phyloP scores from a whole-genome alignment of 2,113 vertebrate species.

The Isurus oxyrinchus region DNA sequence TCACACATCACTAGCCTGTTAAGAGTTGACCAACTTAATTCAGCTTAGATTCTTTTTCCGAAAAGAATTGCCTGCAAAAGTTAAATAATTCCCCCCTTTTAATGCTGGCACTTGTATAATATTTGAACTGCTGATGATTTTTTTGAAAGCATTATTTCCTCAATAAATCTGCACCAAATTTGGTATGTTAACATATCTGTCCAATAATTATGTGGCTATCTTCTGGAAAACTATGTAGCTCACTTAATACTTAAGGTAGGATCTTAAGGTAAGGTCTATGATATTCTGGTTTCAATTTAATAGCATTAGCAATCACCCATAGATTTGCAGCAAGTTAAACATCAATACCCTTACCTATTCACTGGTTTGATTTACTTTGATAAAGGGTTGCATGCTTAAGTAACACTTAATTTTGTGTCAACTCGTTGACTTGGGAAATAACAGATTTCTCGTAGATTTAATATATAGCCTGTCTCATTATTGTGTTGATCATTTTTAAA shows the following conservation, averaged over 20 bases:
- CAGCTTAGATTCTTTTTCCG: not conserved
- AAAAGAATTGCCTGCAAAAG: not conserved
- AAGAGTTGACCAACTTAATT: not conserved
- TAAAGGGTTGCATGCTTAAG: not conserved
- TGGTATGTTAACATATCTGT: not conserved
- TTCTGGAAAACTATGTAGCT: not conserved
- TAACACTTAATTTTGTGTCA: constrained; percentile 25
- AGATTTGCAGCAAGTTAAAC: not conserved
- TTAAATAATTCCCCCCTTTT: too few species aligned
- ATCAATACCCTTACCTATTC: not conserved
- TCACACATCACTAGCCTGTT: not conserved
- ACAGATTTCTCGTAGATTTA: constrained; percentile 14
- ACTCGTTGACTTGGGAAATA: constrained; percentile 16
- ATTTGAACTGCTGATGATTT: not conserved
- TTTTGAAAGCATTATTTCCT: not conserved
- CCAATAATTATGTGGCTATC: not conserved
- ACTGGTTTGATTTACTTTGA: not conserved
- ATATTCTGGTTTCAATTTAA: not conserved
- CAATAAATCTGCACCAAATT: not conserved
- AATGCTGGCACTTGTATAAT: not conserved
- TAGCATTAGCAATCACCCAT: not conserved
- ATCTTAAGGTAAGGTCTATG: not conserved
- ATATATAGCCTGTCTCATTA: constrained; percentile 19
- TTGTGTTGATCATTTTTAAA: constrained; percentile 1
- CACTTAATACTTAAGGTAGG: not conserved